Percentiles rank a stretch among this genome's conserved stretches.
Conservation (phyloP, 2,888 invertebrate species). For the Aphidoletes aphidimyza region DNA sequence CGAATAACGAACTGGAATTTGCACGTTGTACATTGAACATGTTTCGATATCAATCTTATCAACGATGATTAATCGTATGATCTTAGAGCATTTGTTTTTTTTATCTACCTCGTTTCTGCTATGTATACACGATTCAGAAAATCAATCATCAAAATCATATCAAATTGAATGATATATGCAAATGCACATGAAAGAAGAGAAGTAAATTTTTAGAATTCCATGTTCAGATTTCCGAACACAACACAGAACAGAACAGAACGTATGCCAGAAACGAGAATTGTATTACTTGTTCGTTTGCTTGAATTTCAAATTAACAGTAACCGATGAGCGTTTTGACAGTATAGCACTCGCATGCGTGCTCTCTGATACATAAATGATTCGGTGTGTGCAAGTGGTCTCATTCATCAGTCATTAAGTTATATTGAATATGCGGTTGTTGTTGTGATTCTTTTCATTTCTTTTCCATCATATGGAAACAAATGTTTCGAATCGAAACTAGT, state of each 20-base stretch:
- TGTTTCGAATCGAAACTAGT: background rate
- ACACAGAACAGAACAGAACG: background rate
- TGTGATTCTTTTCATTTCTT: background rate
- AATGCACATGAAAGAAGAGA: too few relatives aligned
- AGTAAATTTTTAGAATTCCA: too few relatives aligned
- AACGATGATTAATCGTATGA: too few relatives aligned
- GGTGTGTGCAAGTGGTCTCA: background rate
- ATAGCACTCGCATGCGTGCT: background rate
- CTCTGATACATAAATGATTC: background rate
- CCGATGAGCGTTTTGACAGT: background rate
- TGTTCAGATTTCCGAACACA: background rate
- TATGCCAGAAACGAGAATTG: background rate
- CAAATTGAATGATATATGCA: too few relatives aligned
- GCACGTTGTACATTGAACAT: too few relatives aligned
- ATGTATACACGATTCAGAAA: too few relatives aligned
- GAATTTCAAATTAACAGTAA: conserved; percentile 24
- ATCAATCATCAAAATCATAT: too few relatives aligned
- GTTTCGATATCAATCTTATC: too few relatives aligned
- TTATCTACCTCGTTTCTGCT: too few relatives aligned
- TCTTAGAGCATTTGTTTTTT: too few relatives aligned
- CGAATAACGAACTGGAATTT: too few relatives aligned
- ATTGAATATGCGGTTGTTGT: background rate
- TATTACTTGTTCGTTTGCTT: background rate
- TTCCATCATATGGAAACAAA: background rate
- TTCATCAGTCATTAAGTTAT: background rate